A percentile compares a stretch with the other conserved stretches of the same genome.
phyloP scores from a whole-genome alignment of 2,797 vertebrate species.

The Molossus molossus region DNA sequence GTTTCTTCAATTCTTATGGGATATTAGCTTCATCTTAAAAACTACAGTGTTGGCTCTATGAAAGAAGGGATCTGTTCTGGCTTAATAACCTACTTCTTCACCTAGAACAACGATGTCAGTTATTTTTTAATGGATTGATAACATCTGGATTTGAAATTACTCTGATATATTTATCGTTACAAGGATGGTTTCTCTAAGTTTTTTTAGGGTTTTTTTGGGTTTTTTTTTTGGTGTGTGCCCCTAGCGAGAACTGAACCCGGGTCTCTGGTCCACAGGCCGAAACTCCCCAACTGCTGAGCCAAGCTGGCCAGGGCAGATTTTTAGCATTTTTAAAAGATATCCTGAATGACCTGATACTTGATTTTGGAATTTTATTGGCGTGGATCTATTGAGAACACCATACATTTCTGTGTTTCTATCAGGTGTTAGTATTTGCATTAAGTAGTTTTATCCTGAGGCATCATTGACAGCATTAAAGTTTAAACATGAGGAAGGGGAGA shows the following conservation, averaged over 20 bases:
- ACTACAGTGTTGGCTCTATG: neutral
- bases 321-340: neutral
- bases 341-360: neutral
- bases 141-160: slow-evolving; percentile 25
- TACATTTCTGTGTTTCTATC: neutral
- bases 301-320: too few species aligned
- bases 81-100: neutral
- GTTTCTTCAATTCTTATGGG: neutral
- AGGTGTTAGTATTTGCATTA: neutral
- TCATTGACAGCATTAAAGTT: neutral
- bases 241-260: too few species aligned
- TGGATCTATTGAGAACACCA: neutral
- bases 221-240: too few species aligned
- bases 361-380: slow-evolving; percentile 32
- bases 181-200: neutral
- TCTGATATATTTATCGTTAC: slow-evolving; percentile 19
- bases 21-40: neutral
- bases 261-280: too few species aligned
- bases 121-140: neutral
- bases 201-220: neutral
- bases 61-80: neutral
- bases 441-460: neutral
- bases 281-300: too few species aligned
- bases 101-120: neutral
- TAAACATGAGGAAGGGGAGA: neutral